Evolutionary conservation across 2,888 invertebrate species (phyloP).

Genomic region (Dryocosmus kuriphilus): DNA sequence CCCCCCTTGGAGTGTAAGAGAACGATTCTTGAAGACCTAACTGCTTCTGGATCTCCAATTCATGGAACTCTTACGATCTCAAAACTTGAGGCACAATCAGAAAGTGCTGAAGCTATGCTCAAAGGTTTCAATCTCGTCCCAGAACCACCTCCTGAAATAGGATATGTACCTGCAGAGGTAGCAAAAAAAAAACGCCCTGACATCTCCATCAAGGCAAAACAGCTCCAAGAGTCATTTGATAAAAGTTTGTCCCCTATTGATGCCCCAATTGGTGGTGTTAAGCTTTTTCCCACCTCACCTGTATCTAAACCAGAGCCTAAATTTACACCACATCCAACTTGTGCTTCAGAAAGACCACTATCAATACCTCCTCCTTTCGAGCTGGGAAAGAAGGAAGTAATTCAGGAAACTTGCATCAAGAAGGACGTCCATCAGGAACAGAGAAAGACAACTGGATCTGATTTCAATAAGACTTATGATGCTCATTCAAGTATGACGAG

Average conservation of each 20-base stretch:
- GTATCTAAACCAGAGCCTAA: conserved; percentile 61
- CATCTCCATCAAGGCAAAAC: conserved; percentile 81
- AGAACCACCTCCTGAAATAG: conserved; percentile 86
- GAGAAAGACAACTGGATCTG: conserved; percentile 51
- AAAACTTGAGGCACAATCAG: conserved; percentile 70
- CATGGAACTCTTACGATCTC: conserved; percentile 71
- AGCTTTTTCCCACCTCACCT: conserved; percentile 77
- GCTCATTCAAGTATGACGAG: conserved; percentile 46
- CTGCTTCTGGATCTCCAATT: conserved; percentile 70
- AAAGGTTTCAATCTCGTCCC: conserved; percentile 81
- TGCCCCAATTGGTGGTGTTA: conserved; percentile 81
- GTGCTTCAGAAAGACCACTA: conserved; percentile 59
- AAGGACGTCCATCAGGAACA: conserved; percentile 63
- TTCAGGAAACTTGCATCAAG: conserved; percentile 64
- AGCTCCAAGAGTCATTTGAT: conserved; percentile 81
- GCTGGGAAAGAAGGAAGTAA: conserved; percentile 60
- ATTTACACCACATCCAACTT: conserved; percentile 47
- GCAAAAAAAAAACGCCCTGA: conserved; percentile 78
- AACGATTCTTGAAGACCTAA: conserved; percentile 70
- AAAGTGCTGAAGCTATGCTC: conserved; percentile 72
- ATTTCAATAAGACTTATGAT: conserved; percentile 49
- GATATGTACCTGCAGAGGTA: conserved; percentile 79
- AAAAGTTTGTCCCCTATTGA: conserved; percentile 79
- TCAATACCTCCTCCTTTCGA: conserved; percentile 72
- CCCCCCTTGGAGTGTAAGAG: conserved; percentile 66